Evolutionary conservation across 2,888 invertebrate genomes (phyloP), one percentile per base, ranked within the genome.

Genomic region (Halocaridina rubra): DNA sequence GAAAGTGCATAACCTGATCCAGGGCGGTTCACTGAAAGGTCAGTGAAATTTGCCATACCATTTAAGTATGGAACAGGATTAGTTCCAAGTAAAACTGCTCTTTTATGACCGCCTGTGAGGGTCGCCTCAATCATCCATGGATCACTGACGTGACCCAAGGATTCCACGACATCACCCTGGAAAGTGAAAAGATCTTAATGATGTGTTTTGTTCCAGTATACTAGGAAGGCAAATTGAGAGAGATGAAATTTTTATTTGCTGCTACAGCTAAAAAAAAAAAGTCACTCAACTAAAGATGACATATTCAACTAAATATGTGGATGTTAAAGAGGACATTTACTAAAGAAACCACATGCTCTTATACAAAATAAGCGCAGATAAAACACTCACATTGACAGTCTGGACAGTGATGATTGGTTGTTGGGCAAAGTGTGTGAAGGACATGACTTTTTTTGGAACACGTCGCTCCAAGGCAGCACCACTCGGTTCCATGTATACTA

Each of bases 11-110:
- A 81, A 7, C 33, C 74, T 2, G n/a, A 16, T 0, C 80, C 80
- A 16, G 74, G 24, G 4, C 13, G 16, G 27, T 33, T 74, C 5
- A 81, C 80, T 1, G 27, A 39, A 1, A 81, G 72, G 64, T 81
- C 39, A 13, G 61, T 75, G 61, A 81, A 81, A 61, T n/a, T 64
- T 8, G 80, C 80, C 8, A 30, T 46, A 4, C 80, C 80, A 4
- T 81, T 46, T 29, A 3, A 4, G 64, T 74, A 81, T 19, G 80
- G 61, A 3, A 75, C 74, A 2, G 74, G 3, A 29, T 13, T 39
- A 24, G 22, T 74, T 27, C 80, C 80, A 33, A 61, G 13, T 39
- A 81, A 74, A 3, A 16, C n/a, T 2, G 74, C 74, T 0, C 30
- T 27, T 4, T 10, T 7, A 22, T 24, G 19, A 3, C 80, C 74